Percentiles rank a stretch among this genome's conserved stretches.
Conservation (phyloP, 2,113 vertebrate species). For the Apaloderma vittatum region DNA sequence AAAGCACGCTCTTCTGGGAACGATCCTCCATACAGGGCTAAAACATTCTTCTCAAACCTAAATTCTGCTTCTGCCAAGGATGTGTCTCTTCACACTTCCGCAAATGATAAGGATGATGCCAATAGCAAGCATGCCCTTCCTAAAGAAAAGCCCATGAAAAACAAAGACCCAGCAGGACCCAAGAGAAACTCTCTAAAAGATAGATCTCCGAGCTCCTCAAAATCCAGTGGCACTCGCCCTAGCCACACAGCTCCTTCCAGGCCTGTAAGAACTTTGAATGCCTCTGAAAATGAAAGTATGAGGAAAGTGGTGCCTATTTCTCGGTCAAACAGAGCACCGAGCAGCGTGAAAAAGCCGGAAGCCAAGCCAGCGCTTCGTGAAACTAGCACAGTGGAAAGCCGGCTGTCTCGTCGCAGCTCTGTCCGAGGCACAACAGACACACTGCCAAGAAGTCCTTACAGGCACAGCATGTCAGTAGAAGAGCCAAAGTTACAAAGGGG, state of each 20-base stretch:
- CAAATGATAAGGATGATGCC: slow-evolving; percentile 65
- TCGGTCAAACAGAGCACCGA: slow-evolving; percentile 75
- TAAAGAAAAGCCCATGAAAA: slow-evolving; percentile 68
- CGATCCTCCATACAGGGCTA: slow-evolving; percentile 50
- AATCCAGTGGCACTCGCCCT: slow-evolving; percentile 35
- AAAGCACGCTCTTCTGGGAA: background rate
- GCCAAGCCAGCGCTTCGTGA: slow-evolving; percentile 68
- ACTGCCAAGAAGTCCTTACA: slow-evolving; percentile 75
- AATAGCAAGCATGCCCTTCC: background rate
- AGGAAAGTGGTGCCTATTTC: slow-evolving; percentile 93
- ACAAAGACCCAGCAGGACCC: slow-evolving; percentile 71
- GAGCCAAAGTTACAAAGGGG: slow-evolving; percentile 81
- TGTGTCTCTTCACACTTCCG: slow-evolving; percentile 3
- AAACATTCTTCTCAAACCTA: slow-evolving; percentile 77
- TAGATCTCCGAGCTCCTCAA: slow-evolving; percentile 38
- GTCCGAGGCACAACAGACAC: slow-evolving; percentile 82
- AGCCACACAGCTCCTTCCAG: slow-evolving; percentile 58
- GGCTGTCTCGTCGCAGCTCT: slow-evolving; percentile 79
- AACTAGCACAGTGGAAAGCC: slow-evolving; percentile 41
- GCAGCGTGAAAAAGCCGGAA: slow-evolving; percentile 77
- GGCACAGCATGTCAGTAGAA: slow-evolving; percentile 84
- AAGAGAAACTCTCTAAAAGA: slow-evolving; percentile 79
- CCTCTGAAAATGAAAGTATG: slow-evolving; percentile 88
- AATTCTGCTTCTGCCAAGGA: slow-evolving; percentile 63
- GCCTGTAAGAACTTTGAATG: slow-evolving; percentile 82